phyloP scores from a whole-genome alignment of 2,113 vertebrate species.

The Noctilio leporinus region DNA sequence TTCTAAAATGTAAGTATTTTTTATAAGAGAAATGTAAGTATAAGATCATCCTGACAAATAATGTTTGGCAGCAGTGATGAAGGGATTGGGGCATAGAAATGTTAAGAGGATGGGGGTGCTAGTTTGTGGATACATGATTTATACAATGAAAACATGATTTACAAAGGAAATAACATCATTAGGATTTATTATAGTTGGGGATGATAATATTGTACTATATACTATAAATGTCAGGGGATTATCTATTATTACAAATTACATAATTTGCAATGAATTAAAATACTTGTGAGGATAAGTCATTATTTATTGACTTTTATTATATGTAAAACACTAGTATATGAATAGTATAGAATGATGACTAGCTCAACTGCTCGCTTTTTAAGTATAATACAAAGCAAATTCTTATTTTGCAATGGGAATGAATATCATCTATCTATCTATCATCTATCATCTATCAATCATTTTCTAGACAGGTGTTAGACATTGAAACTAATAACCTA shows the following conservation, averaged over 20 bases:
- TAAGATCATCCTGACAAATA: neutral
- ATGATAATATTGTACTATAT: neutral
- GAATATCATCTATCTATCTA: neutral
- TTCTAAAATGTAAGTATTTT: neutral
- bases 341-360: neutral
- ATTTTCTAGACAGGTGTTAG: neutral
- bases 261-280: neutral
- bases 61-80: neutral
- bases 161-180: neutral
- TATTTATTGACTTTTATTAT: neutral
- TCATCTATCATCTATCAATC: neutral
- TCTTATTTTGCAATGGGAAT: neutral
- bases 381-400: neutral
- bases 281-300: neutral
- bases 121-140: neutral
- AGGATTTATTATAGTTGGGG: neutral
- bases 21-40: neutral
- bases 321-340: neutral
- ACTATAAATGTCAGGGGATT: neutral
- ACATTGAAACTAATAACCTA: neutral
- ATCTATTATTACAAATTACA: neutral
- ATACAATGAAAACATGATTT: neutral
- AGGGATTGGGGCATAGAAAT: too few relatives aligned
- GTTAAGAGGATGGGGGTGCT: neutral
- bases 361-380: neutral